A percentile compares a stretch with the other conserved stretches of the same genome.
Evolutionary conservation across 2,888 invertebrate genomes (phyloP).

Genomic region (Perithous albicinctus): DNA sequence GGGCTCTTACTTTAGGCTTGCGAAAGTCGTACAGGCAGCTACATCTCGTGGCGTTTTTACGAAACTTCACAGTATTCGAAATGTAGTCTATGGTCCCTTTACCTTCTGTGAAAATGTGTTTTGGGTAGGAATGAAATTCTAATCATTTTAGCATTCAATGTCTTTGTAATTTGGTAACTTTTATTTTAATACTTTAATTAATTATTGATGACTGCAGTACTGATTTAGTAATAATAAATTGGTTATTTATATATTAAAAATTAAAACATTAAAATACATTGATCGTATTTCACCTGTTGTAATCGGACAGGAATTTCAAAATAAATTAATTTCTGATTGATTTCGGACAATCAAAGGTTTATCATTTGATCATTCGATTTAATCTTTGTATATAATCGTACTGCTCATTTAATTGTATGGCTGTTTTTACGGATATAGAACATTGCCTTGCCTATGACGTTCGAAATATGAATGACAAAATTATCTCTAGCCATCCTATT

Average conservation of each 20-base stretch:
- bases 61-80: constrained; percentile 69
- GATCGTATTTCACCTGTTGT: not conserved
- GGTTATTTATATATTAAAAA: not conserved
- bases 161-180: not conserved
- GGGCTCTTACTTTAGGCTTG: not conserved
- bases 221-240: not conserved
- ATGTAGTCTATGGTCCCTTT: constrained; percentile 28
- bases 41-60: constrained; percentile 76
- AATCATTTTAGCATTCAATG: not conserved
- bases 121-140: not conserved
- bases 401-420: too few relatives aligned
- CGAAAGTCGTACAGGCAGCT: constrained; percentile 72
- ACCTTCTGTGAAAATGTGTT: constrained; percentile 45
- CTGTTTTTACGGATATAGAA: too few relatives aligned
- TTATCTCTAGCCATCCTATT: too few relatives aligned
- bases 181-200: not conserved
- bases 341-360: not conserved
- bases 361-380: not conserved
- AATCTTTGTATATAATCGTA: not conserved
- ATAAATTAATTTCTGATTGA: not conserved
- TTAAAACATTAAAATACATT: not conserved
- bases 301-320: not conserved
- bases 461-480: too few relatives aligned
- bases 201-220: not conserved
- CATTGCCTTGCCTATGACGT: too few relatives aligned